phyloP scores from a whole-genome alignment of 2,113 vertebrate genomes.

The Hemibagrus wyckioides region DNA sequence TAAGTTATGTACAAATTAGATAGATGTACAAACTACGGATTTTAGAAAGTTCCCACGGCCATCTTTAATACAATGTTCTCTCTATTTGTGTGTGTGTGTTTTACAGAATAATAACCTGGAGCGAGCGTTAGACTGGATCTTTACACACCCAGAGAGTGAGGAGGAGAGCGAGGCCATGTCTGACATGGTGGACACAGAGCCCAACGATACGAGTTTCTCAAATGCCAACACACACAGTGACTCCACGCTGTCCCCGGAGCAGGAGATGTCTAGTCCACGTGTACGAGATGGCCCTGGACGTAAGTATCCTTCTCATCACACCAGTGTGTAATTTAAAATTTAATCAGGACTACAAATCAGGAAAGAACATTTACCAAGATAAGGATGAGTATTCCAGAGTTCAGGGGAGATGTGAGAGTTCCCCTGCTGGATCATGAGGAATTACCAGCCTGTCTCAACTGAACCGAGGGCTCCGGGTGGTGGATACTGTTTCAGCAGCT shows the following conservation, averaged over 20 bases:
- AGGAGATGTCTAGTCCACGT: conserved; percentile 80
- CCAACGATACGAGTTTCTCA: conserved; percentile 79
- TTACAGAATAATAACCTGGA: conserved; percentile 94
- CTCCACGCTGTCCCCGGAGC: conserved; percentile 83
- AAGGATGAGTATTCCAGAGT: background rate
- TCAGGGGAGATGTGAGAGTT: background rate
- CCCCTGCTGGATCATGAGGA: background rate
- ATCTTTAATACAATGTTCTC: background rate
- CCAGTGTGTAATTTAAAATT: background rate
- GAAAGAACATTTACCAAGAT: background rate
- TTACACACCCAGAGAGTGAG: conserved; percentile 85
- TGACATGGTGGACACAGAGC: conserved; percentile 80
- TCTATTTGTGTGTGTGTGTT: conserved; percentile 29
- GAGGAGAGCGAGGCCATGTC: conserved; percentile 80
- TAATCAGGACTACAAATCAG: background rate
- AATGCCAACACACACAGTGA: conserved; percentile 82
- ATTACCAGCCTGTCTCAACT: background rate
- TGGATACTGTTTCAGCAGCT: background rate
- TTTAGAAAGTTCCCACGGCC: background rate
- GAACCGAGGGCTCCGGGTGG: background rate
- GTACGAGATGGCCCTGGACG: conserved; percentile 94
- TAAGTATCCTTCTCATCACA: conserved; percentile 71
- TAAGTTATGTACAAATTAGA: background rate
- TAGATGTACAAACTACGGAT: background rate
- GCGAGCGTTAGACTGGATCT: conserved; percentile 95